These are phyloP conservation scores for Danaus plexippus DNA, from an alignment of 1,140 invertebrate genomes.

Conservation along the genomic window DNA sequence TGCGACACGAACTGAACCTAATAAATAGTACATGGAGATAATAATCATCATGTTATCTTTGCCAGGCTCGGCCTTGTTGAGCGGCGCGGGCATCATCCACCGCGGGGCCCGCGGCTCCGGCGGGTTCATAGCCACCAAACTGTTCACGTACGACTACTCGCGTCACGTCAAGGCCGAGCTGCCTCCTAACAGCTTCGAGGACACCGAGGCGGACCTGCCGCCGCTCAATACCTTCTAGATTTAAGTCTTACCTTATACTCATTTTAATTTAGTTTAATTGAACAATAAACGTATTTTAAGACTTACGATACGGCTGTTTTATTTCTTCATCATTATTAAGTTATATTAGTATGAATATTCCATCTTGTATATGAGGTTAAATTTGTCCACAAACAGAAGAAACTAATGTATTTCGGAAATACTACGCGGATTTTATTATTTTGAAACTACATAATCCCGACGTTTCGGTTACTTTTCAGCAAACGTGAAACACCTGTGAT, in stretches of 20 bases:
- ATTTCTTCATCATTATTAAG: neutral
- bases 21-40: neutral
- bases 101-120: conserved; percentile 80
- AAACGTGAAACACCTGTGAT: no score
- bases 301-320: conserved; percentile 2
- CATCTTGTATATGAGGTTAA: no score
- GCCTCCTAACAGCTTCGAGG: conserved; percentile 24
- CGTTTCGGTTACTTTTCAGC: no score
- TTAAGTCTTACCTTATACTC: conserved; percentile 15
- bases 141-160: conserved; percentile 83
- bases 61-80: conserved; percentile 62
- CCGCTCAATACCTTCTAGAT: conserved; percentile 8
- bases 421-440: no score
- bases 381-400: no score
- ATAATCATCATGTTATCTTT: conserved; percentile 1
- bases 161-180: conserved; percentile 71
- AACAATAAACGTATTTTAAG: conserved; percentile 25
- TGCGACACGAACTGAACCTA: neutral
- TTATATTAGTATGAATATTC: no score
- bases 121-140: conserved; percentile 83
- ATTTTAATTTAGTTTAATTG: conserved; percentile 19
- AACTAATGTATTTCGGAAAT: no score
- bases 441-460: no score
- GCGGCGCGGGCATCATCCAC: conserved; percentile 85
- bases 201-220: conserved; percentile 5